Base-by-base conservation (phyloP, 2,113 vertebrate genomes). In the Agapornis roseicollis region DNA sequence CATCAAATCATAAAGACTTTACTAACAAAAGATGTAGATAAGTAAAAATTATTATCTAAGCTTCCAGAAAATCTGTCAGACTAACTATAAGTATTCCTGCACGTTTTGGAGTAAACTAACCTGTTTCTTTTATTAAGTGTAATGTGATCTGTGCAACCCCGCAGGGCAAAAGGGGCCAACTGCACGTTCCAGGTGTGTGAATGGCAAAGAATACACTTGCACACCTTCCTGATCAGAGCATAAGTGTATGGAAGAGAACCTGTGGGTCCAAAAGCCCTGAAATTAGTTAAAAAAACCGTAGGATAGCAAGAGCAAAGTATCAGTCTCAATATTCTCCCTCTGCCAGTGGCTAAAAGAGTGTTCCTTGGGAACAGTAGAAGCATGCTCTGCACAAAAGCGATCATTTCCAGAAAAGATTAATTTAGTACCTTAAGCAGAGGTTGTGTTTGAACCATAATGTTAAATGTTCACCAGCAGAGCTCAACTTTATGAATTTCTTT, bases 401-500 rank as follows among this genome's bases (percentile, higher is more conserved):
- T 63, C 7, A 39, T 60, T 90, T 93, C 55, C 63, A 68, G 60
- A 74, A 56, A 83, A 88, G 10, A 80, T 5, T 58, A 60, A 80
- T 74, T 90, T 80, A 80, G 20, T 63, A 64, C 55, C n/a, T 86
- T 52, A 83, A 74, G 16, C 39, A 88, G 60, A 90, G 42, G 29
- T 28, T 64, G 33, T 63, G 42, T 9, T 74, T 93, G 66, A 85
- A 85, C 61, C 20, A 17, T 84, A 78, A 74, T 42, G 39, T 55
- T 91, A 92, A 94, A 63, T 83, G 39, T 71, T 80, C 27, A 68
- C 83, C 82, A 63, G 22, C 66, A 42, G 60, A 94, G 15, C 37
- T 85, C 72, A 85, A 27, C 25, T 74, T 89, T 87, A 95, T 84
- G 11, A 91, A 86, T 92, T 93, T 93, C 20, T 74, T 92, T 90